Conservation (phyloP, 2,888 invertebrate species). For the Mythimna loreyi region DNA sequence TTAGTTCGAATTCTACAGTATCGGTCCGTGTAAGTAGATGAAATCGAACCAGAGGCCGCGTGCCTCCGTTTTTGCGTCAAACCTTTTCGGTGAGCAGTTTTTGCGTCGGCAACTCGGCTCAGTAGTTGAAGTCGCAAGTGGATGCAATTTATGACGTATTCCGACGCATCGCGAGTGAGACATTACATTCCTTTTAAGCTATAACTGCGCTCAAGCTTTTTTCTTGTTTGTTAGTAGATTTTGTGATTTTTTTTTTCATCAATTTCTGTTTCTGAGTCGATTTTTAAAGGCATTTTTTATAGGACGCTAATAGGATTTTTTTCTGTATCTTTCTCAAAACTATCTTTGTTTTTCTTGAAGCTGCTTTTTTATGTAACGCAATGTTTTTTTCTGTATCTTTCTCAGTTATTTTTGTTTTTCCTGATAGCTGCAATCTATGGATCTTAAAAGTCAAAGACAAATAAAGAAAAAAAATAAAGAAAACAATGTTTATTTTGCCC, state of each 20-base stretch:
- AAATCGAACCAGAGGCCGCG: slow-evolving; percentile 58
- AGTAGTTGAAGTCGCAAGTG: slow-evolving; percentile 50
- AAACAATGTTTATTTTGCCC: no score
- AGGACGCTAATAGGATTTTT: background rate
- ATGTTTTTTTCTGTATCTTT: no score
- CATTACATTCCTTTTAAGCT: slow-evolving; percentile 65
- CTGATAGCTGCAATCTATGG: no score
- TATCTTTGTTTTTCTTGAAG: no score
- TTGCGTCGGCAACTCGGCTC: slow-evolving; percentile 58
- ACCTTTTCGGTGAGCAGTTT: slow-evolving; percentile 61
- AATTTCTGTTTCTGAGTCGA: background rate
- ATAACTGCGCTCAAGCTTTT: slow-evolving; percentile 46
- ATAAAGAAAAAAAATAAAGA: no score
- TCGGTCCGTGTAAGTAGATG: slow-evolving; percentile 58
- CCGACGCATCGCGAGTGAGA: slow-evolving; percentile 62
- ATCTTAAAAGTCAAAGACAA: no score
- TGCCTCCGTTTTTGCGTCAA: slow-evolving; percentile 55
- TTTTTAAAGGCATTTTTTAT: background rate
- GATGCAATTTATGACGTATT: slow-evolving; percentile 64
- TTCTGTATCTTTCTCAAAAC: no score
- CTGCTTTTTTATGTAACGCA: no score
- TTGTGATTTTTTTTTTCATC: slow-evolving; percentile 25
- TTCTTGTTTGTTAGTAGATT: slow-evolving; percentile 44
- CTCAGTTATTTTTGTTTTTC: no score
- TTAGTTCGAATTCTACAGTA: slow-evolving; percentile 56